These are phyloP conservation scores for Parazoanthus darwini DNA, from an alignment of 92 coral and sea anemone species.

Conservation along the genomic window DNA sequence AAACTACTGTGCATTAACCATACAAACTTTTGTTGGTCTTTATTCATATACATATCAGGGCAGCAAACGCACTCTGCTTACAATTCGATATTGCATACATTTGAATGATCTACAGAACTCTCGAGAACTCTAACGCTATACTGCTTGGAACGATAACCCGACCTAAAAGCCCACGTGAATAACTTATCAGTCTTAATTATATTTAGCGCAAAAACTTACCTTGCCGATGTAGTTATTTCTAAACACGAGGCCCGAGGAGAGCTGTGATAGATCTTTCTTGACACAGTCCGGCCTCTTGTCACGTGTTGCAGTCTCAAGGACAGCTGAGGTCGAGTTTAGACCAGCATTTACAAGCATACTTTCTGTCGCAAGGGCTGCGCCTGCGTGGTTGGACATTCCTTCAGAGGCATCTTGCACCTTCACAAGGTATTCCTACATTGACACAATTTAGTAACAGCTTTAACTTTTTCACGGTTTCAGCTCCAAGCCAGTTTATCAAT, in stretches of 20 bases:
- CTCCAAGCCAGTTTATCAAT: no score
- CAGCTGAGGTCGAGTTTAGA: slow-evolving; percentile 70
- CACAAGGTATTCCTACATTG: slow-evolving; percentile 85
- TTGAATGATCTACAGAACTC: no score
- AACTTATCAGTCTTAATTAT: neutral
- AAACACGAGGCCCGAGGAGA: slow-evolving; percentile 76
- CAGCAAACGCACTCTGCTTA: no score
- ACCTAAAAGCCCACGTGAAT: neutral
- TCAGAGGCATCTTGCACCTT: slow-evolving; percentile 69
- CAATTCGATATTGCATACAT: no score
- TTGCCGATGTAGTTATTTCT: slow-evolving; percentile 93
- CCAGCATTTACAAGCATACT: slow-evolving; percentile 78
- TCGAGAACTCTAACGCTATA: no score
- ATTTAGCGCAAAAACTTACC: slow-evolving; percentile 40
- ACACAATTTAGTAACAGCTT: neutral
- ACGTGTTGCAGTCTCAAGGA: slow-evolving; percentile 70
- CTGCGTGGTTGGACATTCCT: slow-evolving; percentile 78
- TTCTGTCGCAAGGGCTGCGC: slow-evolving; percentile 92
- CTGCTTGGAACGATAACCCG: neutral
- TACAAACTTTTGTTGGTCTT: no score
- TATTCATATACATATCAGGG: no score
- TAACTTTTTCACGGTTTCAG: no score
- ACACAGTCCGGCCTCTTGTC: slow-evolving; percentile 91
- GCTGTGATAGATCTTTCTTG: slow-evolving; percentile 76
- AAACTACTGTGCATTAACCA: no score